A percentile compares a stretch with the other conserved stretches of the same genome.
phyloP scores from a whole-genome alignment of 2,113 vertebrate species.

The Rhinolophus sinicus region DNA sequence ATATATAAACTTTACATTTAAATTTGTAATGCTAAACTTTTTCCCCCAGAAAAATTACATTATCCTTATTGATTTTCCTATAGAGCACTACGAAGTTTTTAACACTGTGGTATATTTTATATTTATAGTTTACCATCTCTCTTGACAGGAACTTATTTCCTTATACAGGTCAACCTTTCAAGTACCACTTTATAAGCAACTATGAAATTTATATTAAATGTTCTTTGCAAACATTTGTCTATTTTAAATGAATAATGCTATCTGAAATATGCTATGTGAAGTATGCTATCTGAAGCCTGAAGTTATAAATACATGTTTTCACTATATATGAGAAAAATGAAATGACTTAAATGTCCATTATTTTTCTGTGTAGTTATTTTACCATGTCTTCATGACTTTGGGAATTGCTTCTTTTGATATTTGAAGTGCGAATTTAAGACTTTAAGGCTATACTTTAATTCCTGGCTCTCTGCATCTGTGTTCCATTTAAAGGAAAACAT shows the following conservation, averaged over 20 bases:
- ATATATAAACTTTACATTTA: constrained; percentile 27
- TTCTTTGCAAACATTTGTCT: constrained; percentile 69
- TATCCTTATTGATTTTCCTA: constrained; percentile 58
- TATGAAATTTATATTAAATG: constrained; percentile 61
- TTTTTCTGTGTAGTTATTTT: constrained; percentile 10
- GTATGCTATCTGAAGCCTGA: constrained; percentile 39
- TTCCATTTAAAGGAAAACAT: constrained; percentile 54
- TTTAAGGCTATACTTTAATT: constrained; percentile 51
- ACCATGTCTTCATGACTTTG: constrained; percentile 36
- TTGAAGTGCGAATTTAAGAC: constrained; percentile 54
- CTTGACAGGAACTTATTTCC: constrained; percentile 23
- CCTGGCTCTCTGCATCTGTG: constrained; percentile 12
- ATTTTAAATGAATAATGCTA: constrained; percentile 25
- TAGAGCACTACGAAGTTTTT: constrained; percentile 38
- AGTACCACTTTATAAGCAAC: constrained; percentile 46
- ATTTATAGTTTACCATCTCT: constrained; percentile 40
- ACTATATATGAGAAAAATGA: constrained; percentile 49
- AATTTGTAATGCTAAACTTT: constrained; percentile 37
- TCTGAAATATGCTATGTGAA: too few species aligned
- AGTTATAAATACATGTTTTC: constrained; percentile 51
- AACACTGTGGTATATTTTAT: constrained; percentile 52
- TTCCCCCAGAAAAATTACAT: background rate
- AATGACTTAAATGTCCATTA: constrained; percentile 36
- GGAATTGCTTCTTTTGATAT: constrained; percentile 55
- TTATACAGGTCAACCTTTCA: background rate